A percentile compares a stretch with the other conserved stretches of the same genome.
phyloP scores from a whole-genome alignment of 2,113 vertebrate genomes.

The Opisthocomus hoazin region DNA sequence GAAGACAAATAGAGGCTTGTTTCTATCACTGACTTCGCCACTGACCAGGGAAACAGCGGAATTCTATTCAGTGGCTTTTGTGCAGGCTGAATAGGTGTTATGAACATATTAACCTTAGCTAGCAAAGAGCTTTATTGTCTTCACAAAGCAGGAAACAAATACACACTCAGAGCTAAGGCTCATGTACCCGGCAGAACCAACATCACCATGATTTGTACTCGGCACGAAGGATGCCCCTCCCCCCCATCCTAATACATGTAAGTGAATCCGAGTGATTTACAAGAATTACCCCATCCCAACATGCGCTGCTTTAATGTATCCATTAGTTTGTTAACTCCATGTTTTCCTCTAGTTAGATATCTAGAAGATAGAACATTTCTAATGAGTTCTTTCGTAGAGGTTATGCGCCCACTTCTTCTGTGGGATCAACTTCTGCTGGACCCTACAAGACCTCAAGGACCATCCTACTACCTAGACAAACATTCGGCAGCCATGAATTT shows the following conservation, averaged over 20 bases:
- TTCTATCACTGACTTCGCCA: not conserved
- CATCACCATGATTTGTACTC: not conserved
- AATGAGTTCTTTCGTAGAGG: not conserved
- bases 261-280: not conserved
- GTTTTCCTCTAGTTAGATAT: not conserved
- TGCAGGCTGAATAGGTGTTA: not conserved
- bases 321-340: not conserved
- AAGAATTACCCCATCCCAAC: not conserved
- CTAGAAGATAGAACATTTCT: not conserved
- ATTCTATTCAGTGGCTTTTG: not conserved
- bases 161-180: not conserved
- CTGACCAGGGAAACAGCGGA: not conserved
- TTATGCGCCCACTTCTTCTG: not conserved
- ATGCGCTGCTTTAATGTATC: not conserved
- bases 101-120: not conserved
- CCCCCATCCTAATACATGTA: not conserved
- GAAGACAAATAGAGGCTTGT: not conserved
- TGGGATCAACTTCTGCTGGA: not conserved
- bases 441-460: not conserved
- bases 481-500: not conserved
- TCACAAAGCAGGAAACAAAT: not conserved
- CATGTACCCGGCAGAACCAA: not conserved
- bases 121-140: not conserved
- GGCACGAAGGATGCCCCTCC: not conserved
- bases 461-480: not conserved